Evolutionary conservation across 2,113 vertebrate species (phyloP), one percentile per base, ranked within the genome.

Genomic region (Cebus imitator): DNA sequence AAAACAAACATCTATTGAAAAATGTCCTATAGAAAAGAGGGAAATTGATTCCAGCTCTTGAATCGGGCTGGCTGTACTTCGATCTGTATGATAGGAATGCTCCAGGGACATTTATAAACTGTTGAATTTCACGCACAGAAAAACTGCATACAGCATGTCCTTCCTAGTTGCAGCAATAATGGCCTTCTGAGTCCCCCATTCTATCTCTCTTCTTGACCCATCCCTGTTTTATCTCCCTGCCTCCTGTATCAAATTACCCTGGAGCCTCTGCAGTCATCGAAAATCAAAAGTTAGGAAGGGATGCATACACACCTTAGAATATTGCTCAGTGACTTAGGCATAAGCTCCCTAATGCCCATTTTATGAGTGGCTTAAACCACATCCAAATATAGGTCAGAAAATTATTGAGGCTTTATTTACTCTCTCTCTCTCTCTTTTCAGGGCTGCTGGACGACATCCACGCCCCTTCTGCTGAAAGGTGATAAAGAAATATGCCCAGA

Each of bases 281-380:
- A 75, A 96, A 68, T 81, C 45, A 25, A 32, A 86, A 68, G 20
- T 21, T 32, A 18, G 76, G 81, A 7, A 70, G 43, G 27, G 30
- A 30, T 12, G 48, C 12, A 2, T 5, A 6, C 32, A 4, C 10
- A 1, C 14, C 43, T 66, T 18, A 5, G 90, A 64, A 80, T 50
- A 68, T 43, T 76, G 55, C 92, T 66, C 35, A 0, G 32, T 6
- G 82, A 58, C n/a, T 55, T 2, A 37, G 6, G 2, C 5, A 0
- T 48, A 68, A 93, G 58, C 96, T 45, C 9, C 66, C 50, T 96
- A 82, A 92, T 72, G 52, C 95, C 76, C 12, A 0, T 61, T 96
- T 96, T 88, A 92, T 61, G 90, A 94, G 66, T 6, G 83, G 57
- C 83, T 97, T 96, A 95, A 68, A 17, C 78, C 73, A 52, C 1